Base-by-base conservation (phyloP, 2,888 invertebrate species). In the Polia nebulosa region DNA sequence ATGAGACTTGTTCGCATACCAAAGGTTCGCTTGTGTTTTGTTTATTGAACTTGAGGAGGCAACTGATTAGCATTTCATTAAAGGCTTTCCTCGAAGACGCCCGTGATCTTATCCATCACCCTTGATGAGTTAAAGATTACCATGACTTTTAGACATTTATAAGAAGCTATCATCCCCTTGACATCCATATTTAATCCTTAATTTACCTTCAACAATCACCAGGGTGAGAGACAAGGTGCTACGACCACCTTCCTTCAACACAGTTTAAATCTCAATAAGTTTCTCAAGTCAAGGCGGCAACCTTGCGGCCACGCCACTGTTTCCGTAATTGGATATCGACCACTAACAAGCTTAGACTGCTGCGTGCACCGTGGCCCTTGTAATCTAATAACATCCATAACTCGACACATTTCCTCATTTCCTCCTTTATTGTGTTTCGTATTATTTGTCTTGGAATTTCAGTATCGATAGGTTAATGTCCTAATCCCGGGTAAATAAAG, bases 321-420 rank as follows among this genome's bases (percentile, higher is more conserved):
- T 81, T 79, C 80, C 80, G 81, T 93, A 93, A 94, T 94, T 93
- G 93, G 94, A 93, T 94, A 81, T 75, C 76, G 70, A 86, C 84
- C 81, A 82, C 82, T 85, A 91, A 91, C 85, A 80, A 89, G 92
- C 93, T 93, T 91, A 89, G 82, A 81, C 72, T 86, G 84, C 85
- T 88, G 87, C 87, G 86, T 88, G 89, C 89, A 85, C 81, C 80
- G 82, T 81, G 72, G 80, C 78, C 76, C 74, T 79, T 81, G 80
- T 93, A 92, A 93, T 93, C 91, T 89, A 91, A 92, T 93, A 90
- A 88, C 75, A 78, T 34, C 53, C 70, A 74, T 65, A 82, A 71
- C 60, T 78, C 45, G 57, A 55, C 75, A 67, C 61, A 76, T 84
- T 83, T 83, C 69, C 70, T 72, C 47, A 58, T 66, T 72, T 55